phyloP scores from a whole-genome alignment of 64 coral and sea anemone species.

The Orbicella faveolata region DNA sequence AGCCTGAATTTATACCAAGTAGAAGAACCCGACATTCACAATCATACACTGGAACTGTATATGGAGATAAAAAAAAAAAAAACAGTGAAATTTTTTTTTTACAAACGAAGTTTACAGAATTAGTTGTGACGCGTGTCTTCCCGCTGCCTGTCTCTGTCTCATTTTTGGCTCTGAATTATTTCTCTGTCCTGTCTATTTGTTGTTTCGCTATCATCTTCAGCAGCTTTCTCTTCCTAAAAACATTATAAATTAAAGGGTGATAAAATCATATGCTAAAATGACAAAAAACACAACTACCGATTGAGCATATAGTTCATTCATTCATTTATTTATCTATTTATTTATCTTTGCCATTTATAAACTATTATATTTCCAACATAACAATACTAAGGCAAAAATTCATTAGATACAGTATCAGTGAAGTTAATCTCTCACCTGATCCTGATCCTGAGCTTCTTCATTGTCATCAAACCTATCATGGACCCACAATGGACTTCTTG shows the following conservation, averaged over 20 bases:
- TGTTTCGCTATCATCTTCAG: not conserved
- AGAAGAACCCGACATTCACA: too few species aligned
- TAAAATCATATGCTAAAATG: not conserved
- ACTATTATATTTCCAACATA: too few species aligned
- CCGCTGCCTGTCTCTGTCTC: not conserved
- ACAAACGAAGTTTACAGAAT: not conserved
- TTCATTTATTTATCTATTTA: too few species aligned
- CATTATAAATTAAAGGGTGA: not conserved
- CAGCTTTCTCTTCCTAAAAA: not conserved
- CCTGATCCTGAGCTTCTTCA: slow-evolving; percentile 3
- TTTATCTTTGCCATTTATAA: too few species aligned
- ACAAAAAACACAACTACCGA: too few species aligned
- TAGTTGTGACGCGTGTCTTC: not conserved
- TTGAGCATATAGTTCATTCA: too few species aligned
- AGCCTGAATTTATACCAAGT: too few species aligned
- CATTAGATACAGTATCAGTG: too few species aligned
- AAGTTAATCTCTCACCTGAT: not conserved
- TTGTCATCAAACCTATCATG: slow-evolving; percentile 28
- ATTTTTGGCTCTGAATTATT: not conserved
- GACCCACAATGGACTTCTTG: slow-evolving; percentile 40
- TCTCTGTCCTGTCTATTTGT: not conserved
- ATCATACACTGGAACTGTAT: too few species aligned
- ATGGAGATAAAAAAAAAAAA: too few species aligned
- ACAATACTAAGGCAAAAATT: too few species aligned
- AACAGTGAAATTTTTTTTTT: too few species aligned